Evolutionary conservation across 2,888 invertebrate species (phyloP).

Genomic region (Drosophila nr. fundita): DNA sequence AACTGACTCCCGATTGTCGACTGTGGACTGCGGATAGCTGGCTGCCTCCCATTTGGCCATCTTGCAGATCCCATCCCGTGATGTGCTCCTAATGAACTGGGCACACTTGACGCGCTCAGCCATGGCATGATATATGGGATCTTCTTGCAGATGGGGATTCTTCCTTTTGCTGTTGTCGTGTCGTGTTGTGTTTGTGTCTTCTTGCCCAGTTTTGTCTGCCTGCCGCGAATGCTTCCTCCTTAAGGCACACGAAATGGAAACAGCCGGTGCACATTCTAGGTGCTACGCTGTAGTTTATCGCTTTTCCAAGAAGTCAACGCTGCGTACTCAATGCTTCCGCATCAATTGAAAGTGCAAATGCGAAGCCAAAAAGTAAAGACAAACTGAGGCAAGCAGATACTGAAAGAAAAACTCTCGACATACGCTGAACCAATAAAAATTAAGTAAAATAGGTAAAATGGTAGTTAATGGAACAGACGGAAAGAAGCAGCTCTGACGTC

Average conservation of each 20-base stretch:
- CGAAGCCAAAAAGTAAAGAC: constrained; percentile 11
- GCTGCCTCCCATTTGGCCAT: constrained; percentile 22
- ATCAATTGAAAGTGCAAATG: constrained; percentile 59
- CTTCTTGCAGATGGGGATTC: constrained; percentile 38
- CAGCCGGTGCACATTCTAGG: constrained; percentile 56
- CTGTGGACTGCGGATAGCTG: neutral
- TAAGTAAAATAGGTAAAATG: neutral
- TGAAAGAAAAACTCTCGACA: neutral
- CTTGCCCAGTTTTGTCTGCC: constrained; percentile 22
- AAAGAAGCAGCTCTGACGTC: neutral
- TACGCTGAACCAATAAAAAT: neutral
- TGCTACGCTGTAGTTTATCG: constrained; percentile 66
- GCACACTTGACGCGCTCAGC: constrained; percentile 82
- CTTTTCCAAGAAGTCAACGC: constrained; percentile 73
- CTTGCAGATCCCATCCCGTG: constrained; percentile 36
- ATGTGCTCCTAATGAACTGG: constrained; percentile 83
- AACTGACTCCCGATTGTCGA: constrained; percentile 2
- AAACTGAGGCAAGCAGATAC: neutral
- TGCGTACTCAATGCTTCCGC: constrained; percentile 68
- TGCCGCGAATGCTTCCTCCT: constrained; percentile 13
- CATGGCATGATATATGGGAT: constrained; percentile 82
- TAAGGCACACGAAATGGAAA: constrained; percentile 24
- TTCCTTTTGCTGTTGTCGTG: neutral
- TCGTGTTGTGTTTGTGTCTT: neutral
- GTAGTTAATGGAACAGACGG: neutral